Percentiles rank a stretch among this genome's conserved stretches.
Conservation (phyloP, 2,797 vertebrate genomes). For the Acipenser transmontanus region DNA sequence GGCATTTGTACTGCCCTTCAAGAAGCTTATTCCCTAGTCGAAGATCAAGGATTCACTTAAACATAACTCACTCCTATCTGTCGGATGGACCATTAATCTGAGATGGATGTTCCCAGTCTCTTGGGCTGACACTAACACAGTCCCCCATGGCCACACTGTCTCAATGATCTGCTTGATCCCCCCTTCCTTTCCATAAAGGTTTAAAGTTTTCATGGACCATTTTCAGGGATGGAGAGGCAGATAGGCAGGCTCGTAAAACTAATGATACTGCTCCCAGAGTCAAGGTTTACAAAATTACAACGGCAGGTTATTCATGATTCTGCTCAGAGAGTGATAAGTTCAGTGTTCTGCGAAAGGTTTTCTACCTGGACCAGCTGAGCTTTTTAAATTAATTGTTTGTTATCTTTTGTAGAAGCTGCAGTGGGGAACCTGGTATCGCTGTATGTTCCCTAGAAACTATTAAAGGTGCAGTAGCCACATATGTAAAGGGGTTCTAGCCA, state of each 20-base stretch:
- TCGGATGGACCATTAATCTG: slow-evolving; percentile 10
- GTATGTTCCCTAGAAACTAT: too few relatives aligned
- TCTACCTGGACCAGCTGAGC: too few relatives aligned
- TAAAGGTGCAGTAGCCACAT: too few relatives aligned
- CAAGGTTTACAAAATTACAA: slow-evolving; percentile 2
- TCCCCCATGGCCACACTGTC: neutral
- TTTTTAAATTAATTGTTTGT: too few relatives aligned
- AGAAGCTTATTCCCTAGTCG: neutral
- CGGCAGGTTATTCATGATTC: neutral
- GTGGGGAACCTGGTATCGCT: too few relatives aligned
- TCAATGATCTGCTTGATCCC: neutral
- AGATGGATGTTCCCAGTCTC: slow-evolving; percentile 8
- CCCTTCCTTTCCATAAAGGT: too few relatives aligned
- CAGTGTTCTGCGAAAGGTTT: slow-evolving; percentile 15
- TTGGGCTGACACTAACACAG: slow-evolving; percentile 7
- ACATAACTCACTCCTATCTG: slow-evolving; percentile 6
- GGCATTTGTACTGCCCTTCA: neutral
- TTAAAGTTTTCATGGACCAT: neutral
- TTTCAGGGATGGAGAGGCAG: slow-evolving; percentile 2
- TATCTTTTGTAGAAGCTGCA: too few relatives aligned
- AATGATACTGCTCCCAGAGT: neutral
- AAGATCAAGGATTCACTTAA: slow-evolving; percentile 10
- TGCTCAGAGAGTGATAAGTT: slow-evolving; percentile 21
- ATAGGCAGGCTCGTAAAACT: slow-evolving; percentile 1
- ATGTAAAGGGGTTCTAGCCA: too few relatives aligned